A percentile compares a stretch with the other conserved stretches of the same genome.
These are phyloP conservation scores for Remorina albescens DNA, from an alignment of 2,797 vertebrate genomes.

Conservation along the genomic window DNA sequence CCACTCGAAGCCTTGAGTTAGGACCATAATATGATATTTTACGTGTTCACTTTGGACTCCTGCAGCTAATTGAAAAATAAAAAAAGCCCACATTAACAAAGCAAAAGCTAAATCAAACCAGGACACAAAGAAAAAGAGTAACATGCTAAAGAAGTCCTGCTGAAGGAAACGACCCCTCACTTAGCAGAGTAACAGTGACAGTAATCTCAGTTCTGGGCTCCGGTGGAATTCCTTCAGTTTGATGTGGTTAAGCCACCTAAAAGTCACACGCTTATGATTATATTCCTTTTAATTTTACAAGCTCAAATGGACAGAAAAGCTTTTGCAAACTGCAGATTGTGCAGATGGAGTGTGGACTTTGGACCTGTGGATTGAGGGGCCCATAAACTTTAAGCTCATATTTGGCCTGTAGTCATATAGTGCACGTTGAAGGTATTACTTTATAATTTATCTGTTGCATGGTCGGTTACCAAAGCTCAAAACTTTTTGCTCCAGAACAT, in stretches of 20 bases:
- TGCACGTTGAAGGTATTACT: not conserved
- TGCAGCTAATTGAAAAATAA: too few species aligned
- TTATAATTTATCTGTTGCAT: not conserved
- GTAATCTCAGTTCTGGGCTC: not conserved
- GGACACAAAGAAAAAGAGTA: too few species aligned
- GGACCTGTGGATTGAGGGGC: not conserved
- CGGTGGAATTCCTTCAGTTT: conserved; percentile 8
- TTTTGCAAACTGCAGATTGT: not conserved
- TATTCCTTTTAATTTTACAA: not conserved
- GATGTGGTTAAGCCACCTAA: conserved; percentile 4
- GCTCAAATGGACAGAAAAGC: not conserved
- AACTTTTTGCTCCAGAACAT: too few species aligned
- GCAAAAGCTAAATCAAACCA: too few species aligned
- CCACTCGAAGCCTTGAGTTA: not conserved
- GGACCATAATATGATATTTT: not conserved
- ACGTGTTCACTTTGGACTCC: too few species aligned
- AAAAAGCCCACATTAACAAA: too few species aligned
- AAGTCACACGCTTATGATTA: not conserved
- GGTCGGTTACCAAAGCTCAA: not conserved
- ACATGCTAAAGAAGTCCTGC: too few species aligned
- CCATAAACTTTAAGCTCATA: not conserved
- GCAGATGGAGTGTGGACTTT: not conserved
- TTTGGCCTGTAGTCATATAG: not conserved
- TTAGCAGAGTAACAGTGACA: not conserved
- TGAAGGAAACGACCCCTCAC: too few species aligned